These are phyloP conservation scores for Conops quadrifasciatus DNA, from an alignment of 2,888 invertebrate genomes.

Conservation along the genomic window DNA sequence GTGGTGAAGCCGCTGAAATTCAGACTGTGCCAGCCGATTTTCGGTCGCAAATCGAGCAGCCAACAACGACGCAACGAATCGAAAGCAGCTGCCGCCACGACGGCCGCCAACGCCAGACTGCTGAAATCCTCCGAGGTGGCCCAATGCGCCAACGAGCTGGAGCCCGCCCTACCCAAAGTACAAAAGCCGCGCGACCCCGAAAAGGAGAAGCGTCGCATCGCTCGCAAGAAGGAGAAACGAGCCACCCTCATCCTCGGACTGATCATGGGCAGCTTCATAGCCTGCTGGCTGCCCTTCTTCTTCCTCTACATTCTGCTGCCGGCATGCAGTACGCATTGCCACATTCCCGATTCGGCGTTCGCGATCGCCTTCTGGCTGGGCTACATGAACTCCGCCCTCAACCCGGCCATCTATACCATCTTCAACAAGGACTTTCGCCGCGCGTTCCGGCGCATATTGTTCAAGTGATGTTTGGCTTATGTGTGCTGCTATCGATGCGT, in stretches of 20 bases:
- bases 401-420: slow-evolving; percentile 95
- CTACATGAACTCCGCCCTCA: slow-evolving; percentile 95
- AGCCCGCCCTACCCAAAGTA: slow-evolving; percentile 76
- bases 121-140: slow-evolving; percentile 65
- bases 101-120: slow-evolving; percentile 37
- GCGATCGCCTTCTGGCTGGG: slow-evolving; percentile 96
- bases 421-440: slow-evolving; percentile 97
- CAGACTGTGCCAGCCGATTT: slow-evolving; percentile 85
- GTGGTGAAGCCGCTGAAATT: slow-evolving; percentile 89
- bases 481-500: slow-evolving; percentile 85
- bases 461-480: slow-evolving; percentile 91
- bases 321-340: slow-evolving; percentile 74
- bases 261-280: slow-evolving; percentile 98
- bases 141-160: slow-evolving; percentile 67
- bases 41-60: slow-evolving; percentile 72
- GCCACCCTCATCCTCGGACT: slow-evolving; percentile 96
- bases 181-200: slow-evolving; percentile 90
- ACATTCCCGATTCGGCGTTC: slow-evolving; percentile 85
- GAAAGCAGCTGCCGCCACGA: slow-evolving; percentile 43
- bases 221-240: slow-evolving; percentile 93
- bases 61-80: slow-evolving; percentile 63
- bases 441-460: slow-evolving; percentile 94
- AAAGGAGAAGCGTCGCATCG: slow-evolving; percentile 89
- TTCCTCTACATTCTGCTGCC: slow-evolving; percentile 89
- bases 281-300: slow-evolving; percentile 99